These are phyloP conservation scores for Ferrisia virgata DNA, from an alignment of 2,888 invertebrate species.

Conservation along the genomic window DNA sequence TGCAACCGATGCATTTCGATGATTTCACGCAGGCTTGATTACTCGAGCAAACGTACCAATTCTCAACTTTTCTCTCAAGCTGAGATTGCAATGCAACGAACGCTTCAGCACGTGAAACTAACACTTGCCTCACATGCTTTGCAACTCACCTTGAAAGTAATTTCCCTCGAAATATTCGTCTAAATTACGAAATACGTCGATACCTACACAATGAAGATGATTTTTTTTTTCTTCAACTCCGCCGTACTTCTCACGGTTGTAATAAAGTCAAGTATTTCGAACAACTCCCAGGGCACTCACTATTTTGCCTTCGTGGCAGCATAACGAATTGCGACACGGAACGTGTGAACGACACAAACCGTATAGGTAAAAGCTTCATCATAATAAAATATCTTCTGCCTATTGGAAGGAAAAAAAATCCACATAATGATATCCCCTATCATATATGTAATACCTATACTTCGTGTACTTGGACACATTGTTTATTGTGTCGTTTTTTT, in stretches of 20 bases:
- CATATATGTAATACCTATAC: too few relatives aligned
- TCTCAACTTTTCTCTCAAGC: background rate
- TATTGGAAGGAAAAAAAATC: background rate
- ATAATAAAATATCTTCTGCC: background rate
- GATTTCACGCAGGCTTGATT: too few relatives aligned
- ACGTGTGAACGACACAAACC: constrained; percentile 31
- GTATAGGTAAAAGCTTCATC: background rate
- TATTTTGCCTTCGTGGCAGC: constrained; percentile 16
- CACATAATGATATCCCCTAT: background rate
- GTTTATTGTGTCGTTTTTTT: too few relatives aligned
- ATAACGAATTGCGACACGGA: constrained; percentile 35
- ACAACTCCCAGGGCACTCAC: constrained; percentile 21
- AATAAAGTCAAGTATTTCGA: constrained; percentile 23
- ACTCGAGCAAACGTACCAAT: background rate
- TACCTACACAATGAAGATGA: background rate
- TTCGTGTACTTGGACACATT: too few relatives aligned
- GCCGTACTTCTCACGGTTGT: constrained; percentile 3
- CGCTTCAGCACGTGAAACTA: background rate
- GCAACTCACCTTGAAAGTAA: background rate
- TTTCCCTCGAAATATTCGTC: constrained; percentile 8
- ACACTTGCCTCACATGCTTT: background rate
- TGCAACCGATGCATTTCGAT: background rate
- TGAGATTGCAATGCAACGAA: background rate
- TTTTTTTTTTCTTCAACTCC: background rate
- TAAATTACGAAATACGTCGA: constrained; percentile 6